A percentile compares a stretch with the other conserved stretches of the same genome.
Evolutionary conservation across 2,797 vertebrate genomes (phyloP).

Genomic region (Cirrhinus molitorella): DNA sequence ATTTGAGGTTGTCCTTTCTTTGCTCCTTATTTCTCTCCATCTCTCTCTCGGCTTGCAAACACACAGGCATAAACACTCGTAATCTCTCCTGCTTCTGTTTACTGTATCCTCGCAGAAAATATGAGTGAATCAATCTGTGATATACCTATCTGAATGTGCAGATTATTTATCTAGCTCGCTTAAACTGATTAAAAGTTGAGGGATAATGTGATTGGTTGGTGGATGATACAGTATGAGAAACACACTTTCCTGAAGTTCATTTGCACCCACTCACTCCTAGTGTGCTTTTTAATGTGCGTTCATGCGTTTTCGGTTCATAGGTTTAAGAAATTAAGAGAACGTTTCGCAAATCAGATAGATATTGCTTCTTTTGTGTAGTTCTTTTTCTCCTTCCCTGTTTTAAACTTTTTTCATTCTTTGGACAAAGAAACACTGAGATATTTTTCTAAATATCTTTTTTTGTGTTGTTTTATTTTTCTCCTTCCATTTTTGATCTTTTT

Average conservation of each 20-base stretch:
- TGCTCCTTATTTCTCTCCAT: conserved; percentile 28
- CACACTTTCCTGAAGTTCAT: conserved; percentile 24
- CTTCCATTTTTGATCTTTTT: too few relatives aligned
- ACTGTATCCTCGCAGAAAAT: conserved; percentile 35
- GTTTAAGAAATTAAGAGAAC: conserved; percentile 25
- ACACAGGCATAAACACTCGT: not conserved
- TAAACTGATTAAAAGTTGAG: conserved; percentile 44
- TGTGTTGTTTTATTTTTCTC: too few relatives aligned
- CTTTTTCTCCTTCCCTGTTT: too few relatives aligned
- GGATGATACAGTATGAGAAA: conserved; percentile 37
- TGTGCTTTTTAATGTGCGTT: conserved; percentile 17
- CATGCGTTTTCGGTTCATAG: conserved; percentile 41
- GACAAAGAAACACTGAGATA: not conserved
- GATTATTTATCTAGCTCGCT: conserved; percentile 11
- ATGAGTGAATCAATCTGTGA: conserved; percentile 21
- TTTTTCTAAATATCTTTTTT: not conserved
- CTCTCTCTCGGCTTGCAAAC: conserved; percentile 20
- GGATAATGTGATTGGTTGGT: conserved; percentile 3
- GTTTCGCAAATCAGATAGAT: not conserved
- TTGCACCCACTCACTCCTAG: conserved; percentile 1
- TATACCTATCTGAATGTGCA: not conserved
- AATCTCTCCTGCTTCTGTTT: conserved; percentile 28
- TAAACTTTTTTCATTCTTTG: too few relatives aligned
- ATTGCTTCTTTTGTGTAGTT: not conserved
- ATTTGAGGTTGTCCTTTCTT: conserved; percentile 38